Evolutionary conservation across 2,797 vertebrate species (phyloP), one percentile per base, ranked within the genome.

Genomic region (Cuniculus paca): DNA sequence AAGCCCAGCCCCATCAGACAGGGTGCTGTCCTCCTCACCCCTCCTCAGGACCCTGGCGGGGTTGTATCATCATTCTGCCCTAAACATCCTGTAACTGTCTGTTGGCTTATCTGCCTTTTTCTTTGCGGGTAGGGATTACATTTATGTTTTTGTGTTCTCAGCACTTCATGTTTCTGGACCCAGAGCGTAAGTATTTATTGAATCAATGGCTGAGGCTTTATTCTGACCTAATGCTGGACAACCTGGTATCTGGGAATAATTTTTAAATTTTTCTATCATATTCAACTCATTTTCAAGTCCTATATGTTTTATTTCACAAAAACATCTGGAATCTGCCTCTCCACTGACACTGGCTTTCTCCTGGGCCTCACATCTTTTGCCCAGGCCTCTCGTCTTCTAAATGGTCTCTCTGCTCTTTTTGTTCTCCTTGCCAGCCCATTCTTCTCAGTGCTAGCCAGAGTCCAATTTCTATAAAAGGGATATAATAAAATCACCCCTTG

Each of bases 151-250:
- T 85, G 17, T 52, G 75, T 24, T n/a, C 58, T 87, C 20, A 87
- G 56, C 20, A 88, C 24, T 72, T 61, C 24, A 7, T 45, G 31
- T 22, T 87, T 95, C 79, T 19, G 45, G 65, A 20, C 48, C 34
- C 85, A 72, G 1, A 42, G 20, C 14, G 60, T 65, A 77, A 95
- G 61, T 58, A 80, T 78, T 91, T 77, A 89, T 0, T 80, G 26
- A 87, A 77, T 87, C 39, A 88, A 87, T 10, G 17, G n/a, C 60
- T 39, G 26, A 78, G 45, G 78, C 36, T 90, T 92, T 85, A 75
- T 68, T 52, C 16, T 74, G 34, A 74, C 79, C 74, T n/a, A 77
- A 72, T 61, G 52, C 74, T 65, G 7, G 75, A 80, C 17, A 79
- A 82, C 24, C 68, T 80, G 19, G 39, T 36, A 58, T 28, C 63